Evolutionary conservation across 2,113 vertebrate genomes (phyloP).

Genomic region (Brachypodius melanocephalos): DNA sequence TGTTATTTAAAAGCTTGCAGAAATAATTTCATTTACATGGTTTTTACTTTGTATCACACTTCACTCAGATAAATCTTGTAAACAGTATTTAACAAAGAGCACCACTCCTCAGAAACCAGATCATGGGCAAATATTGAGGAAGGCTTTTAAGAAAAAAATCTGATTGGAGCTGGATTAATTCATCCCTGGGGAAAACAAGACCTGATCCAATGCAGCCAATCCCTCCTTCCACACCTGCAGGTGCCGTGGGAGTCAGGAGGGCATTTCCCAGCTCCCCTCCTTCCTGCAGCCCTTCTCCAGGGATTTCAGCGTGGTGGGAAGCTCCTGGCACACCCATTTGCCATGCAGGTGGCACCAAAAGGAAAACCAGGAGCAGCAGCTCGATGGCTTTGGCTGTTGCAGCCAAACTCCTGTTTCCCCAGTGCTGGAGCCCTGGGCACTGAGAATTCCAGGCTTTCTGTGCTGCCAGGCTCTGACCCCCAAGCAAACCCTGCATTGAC

Average conservation of each 20-base stretch:
- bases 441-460: not conserved
- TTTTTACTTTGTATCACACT: not conserved
- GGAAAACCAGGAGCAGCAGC: not conserved
- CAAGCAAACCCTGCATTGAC: not conserved
- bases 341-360: not conserved
- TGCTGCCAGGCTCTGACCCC: not conserved
- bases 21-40: not conserved
- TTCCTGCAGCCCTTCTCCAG: not conserved
- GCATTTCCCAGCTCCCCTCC: not conserved
- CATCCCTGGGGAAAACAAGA: not conserved
- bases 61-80: not conserved
- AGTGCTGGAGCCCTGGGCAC: too few species aligned
- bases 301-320: fast-evolving
- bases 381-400: not conserved
- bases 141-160: not conserved
- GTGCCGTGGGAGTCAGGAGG: not conserved
- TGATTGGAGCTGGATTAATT: not conserved
- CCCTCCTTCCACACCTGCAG: not conserved
- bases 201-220: not conserved
- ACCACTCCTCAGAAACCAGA: not conserved
- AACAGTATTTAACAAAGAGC: not conserved
- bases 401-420: not conserved
- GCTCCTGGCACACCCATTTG: not conserved
- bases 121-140: not conserved
- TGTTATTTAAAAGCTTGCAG: not conserved